phyloP scores from a whole-genome alignment of 2,888 invertebrate species.

The Copidosoma aretas region DNA sequence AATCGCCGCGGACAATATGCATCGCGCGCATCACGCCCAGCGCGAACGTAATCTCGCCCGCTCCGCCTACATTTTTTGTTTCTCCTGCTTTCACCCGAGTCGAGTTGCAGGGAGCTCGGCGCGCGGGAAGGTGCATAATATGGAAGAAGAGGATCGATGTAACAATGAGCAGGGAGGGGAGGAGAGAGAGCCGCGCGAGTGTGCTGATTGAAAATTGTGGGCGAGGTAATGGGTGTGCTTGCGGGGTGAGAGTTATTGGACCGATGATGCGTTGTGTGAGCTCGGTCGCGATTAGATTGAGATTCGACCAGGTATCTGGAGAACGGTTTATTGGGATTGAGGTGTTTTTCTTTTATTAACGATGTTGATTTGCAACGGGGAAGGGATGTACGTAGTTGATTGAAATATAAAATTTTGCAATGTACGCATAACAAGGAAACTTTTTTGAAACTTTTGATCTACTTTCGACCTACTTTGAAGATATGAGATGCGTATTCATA shows the following conservation, averaged over 20 bases:
- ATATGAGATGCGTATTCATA: no score
- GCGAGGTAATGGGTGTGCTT: background rate
- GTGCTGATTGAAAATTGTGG: background rate
- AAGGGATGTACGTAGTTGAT: no score
- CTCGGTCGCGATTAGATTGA: background rate
- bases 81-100: conserved; percentile 2
- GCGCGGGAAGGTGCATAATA: background rate
- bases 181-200: background rate
- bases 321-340: no score
- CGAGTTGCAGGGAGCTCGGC: background rate
- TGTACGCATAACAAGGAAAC: no score
- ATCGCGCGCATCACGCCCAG: conserved; percentile 31
- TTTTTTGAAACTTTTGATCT: no score
- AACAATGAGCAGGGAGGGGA: background rate
- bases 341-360: no score
- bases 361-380: no score
- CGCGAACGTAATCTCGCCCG: background rate
- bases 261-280: no score
- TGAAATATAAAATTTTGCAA: no score
- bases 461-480: no score
- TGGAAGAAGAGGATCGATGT: background rate
- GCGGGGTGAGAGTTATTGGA: no score
- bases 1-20: conserved; percentile 14
- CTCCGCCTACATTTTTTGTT: conserved; percentile 15
- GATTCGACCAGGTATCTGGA: no score